Base-by-base conservation (phyloP, 2,888 invertebrate genomes). In the Apodemia hepburni region DNA sequence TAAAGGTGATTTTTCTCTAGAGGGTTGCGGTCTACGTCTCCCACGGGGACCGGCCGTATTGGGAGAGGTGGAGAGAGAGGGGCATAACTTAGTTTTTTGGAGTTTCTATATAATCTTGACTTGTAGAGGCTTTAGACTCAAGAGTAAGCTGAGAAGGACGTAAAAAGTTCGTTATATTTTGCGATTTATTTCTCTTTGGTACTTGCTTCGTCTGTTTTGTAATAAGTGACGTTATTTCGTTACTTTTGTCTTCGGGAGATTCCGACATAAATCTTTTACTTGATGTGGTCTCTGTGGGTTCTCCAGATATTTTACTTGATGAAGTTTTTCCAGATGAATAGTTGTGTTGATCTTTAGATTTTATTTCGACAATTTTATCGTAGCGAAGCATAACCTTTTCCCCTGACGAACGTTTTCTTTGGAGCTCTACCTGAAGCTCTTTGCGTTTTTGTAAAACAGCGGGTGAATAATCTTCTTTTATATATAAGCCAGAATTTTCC, bases 111-210 rank as follows among this genome's bases (percentile, higher is more conserved):
- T n/a, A 12, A 45, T 45, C 15, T 47, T 15, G n/a, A 47, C 47
- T 47, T 17, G 47, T 47, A 47, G 47, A 47, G n/a, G 17, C 47
- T 47, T 47, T 47, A 47, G 17, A 47, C 47, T 7, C 47, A 4
- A 6, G 29, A 29, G 15, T 47, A n/a, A 47, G 47, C 47, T 47
- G 47, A n/a, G 7, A 47, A 47, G 17, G 17, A 47, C 17, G 47
- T 47, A 47, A 47, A 4, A 47, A 47, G 17, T 47, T 47, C 47
- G 47, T n/a, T 47, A 47, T 7, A 47, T 47, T 47, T 47, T 47
- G 47, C 47, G 47, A 47, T 47, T 47, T 47, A 47, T 47, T 47
- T 47, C 47, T 47, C 6, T n/a, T 47, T 47, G n/a, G 47, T 47
- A 47, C n/a, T 47, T 47, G 47, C n/a, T 47, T 47, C 47, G 47